Evolutionary conservation across 92 coral and sea anemone genomes (phyloP), one percentile per base, ranked within the genome.

Genomic region (Actinostola sp.): DNA sequence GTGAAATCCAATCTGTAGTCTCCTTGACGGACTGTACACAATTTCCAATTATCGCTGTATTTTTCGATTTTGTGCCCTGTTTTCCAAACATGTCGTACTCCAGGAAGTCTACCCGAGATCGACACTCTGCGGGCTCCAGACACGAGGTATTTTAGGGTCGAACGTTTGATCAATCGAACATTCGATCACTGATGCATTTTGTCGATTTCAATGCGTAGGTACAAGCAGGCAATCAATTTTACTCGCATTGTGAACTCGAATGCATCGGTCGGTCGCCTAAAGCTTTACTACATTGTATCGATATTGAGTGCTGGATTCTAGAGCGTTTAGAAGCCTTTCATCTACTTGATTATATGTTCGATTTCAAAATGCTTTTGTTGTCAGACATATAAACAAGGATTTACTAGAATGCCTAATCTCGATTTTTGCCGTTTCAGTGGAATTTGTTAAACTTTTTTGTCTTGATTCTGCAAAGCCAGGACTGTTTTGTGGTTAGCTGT

Each of bases 71-170:
- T 67, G 3, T 24, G 4, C 11, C 1, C 30, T 25, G n/a, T 14
- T 44, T 31, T 42, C 54, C 57, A 52, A 26, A 28, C 74, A 68
- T 68, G 74, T 68, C 74, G 8, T 68, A 68, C 32, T 68, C 74
- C 12, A 68, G 74, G 62, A 68, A 68, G 58, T 68, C 62, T n/a
- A 31, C 74, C 9, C 61, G 74, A 24, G 74, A 68, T 51, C 61
- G 73, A 7, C 34, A 29, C 48, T 59, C 39, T 25, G 21, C 43
- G 17, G 46, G 29, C 12, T 32, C 35, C 10, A 50, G 74, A 52
- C 34, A 19, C 5, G 74, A 68, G 74, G 74, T 68, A 68, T 33
- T 44, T 6, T 17, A 19, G 41, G n/a, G 15, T 67, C 14, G 34
- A 35, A 57, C 63, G 63, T 57, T 57, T 30, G 63, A 57, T 57